Percentiles rank a stretch among this genome's conserved stretches.
These are phyloP conservation scores for Paramisgurnus dabryanus DNA, from an alignment of 2,113 vertebrate genomes.

Conservation along the genomic window DNA sequence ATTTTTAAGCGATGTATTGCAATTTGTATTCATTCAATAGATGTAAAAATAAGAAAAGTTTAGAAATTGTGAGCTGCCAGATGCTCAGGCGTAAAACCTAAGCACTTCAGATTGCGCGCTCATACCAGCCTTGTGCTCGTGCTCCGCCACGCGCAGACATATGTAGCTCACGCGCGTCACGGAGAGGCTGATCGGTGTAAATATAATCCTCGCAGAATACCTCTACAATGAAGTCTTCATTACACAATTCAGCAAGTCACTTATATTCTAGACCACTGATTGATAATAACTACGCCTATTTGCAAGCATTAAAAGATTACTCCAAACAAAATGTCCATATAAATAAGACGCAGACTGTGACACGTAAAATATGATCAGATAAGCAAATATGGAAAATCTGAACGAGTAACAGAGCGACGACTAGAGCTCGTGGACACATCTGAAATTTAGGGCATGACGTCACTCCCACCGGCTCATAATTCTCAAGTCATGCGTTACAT, in stretches of 20 bases:
- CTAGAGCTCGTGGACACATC: neutral
- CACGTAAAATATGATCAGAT: neutral
- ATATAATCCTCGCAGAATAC: neutral
- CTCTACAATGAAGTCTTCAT: neutral
- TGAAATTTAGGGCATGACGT: slow-evolving; percentile 56
- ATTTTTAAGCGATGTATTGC: no score
- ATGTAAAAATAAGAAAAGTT: no score
- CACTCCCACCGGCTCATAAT: slow-evolving; percentile 49
- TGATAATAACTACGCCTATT: neutral
- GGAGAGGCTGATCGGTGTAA: neutral
- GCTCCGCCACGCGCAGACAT: slow-evolving; percentile 3
- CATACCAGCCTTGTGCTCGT: neutral
- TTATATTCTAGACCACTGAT: neutral
- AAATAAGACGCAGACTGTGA: neutral
- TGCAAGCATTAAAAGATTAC: neutral
- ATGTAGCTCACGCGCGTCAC: neutral
- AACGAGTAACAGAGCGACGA: neutral
- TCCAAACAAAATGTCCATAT: neutral
- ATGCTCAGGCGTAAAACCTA: neutral
- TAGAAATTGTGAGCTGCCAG: neutral
- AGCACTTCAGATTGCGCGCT: neutral
- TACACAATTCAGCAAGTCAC: neutral
- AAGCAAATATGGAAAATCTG: neutral
- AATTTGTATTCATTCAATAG: no score
- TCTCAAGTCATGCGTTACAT: slow-evolving; percentile 51